phyloP scores from a whole-genome alignment of 23 tunicate genomes.

The Halocynthia roretzi region DNA sequence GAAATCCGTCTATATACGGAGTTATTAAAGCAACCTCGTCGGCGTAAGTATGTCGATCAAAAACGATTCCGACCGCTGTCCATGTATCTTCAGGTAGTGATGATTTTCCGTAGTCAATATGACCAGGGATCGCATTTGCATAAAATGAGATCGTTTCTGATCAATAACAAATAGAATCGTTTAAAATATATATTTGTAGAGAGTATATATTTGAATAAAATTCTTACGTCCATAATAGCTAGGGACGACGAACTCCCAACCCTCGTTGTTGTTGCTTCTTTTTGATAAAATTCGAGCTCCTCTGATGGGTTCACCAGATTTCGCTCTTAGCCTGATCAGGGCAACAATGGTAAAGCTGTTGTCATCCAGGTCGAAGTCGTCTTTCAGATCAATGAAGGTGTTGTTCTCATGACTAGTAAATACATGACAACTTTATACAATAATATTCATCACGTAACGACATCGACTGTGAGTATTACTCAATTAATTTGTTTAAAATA shows the following conservation, averaged over 20 bases:
- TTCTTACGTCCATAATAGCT: constrained; percentile 60
- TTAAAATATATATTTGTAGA: not conserved
- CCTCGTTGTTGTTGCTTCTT: constrained; percentile 33
- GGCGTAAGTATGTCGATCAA: constrained; percentile 61
- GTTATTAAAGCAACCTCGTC: constrained; percentile 50
- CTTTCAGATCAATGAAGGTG: constrained; percentile 44
- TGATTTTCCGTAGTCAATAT: constrained; percentile 76
- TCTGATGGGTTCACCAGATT: constrained; percentile 14
- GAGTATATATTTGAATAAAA: not conserved
- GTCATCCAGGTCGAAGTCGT: constrained; percentile 35
- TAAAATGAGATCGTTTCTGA: constrained; percentile 55
- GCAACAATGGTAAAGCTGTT: constrained; percentile 45
- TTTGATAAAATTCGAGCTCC: constrained; percentile 62
- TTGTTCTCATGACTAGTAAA: constrained; percentile 25
- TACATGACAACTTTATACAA: too few species aligned
- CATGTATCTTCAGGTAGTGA: constrained; percentile 52
- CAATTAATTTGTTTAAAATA: too few species aligned
- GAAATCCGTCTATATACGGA: constrained; percentile 60
- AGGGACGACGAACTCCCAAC: constrained; percentile 84
- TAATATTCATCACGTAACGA: too few species aligned
- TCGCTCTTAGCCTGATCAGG: constrained; percentile 39
- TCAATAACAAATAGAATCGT: not conserved
- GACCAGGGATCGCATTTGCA: constrained; percentile 56
- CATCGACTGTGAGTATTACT: too few species aligned
- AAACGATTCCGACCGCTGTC: constrained; percentile 55